phyloP scores from a whole-genome alignment of 1,140 invertebrate species.

The Achatina immaculata region DNA sequence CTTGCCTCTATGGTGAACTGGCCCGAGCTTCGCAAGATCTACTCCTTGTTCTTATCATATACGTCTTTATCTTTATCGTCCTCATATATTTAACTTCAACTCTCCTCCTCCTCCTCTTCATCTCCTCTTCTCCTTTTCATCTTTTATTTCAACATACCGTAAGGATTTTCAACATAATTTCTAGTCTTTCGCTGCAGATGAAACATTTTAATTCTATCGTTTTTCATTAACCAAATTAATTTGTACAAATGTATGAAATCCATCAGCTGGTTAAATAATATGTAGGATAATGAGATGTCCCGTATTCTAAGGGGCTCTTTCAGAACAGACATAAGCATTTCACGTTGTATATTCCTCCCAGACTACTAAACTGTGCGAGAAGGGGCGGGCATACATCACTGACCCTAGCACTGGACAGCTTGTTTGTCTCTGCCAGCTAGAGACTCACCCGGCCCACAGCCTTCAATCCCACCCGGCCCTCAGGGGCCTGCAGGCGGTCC shows the following conservation, averaged over 20 bases:
- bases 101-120: not conserved
- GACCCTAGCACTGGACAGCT: constrained; percentile 34
- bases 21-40: too few relatives aligned
- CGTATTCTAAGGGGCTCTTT: too few relatives aligned
- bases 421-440: constrained; percentile 35
- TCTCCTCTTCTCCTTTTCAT: constrained; percentile 10
- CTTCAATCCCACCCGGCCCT: constrained; percentile 32
- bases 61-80: not conserved
- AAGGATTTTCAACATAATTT: too few relatives aligned
- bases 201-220: too few relatives aligned
- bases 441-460: constrained; percentile 16
- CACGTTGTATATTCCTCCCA: too few relatives aligned
- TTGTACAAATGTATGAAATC: too few relatives aligned
- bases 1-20: too few relatives aligned
- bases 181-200: too few relatives aligned
- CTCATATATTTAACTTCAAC: not conserved
- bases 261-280: too few relatives aligned
- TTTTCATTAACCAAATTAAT: too few relatives aligned
- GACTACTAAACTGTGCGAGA: constrained; percentile 34
- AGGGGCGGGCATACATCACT: constrained; percentile 35
- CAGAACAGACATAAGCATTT: too few relatives aligned
- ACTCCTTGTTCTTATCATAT: not conserved
- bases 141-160: not conserved
- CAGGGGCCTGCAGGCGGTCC: not conserved
- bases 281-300: too few relatives aligned